phyloP scores from a whole-genome alignment of 2,797 vertebrate genomes.

The Tokudaia muenninki region DNA sequence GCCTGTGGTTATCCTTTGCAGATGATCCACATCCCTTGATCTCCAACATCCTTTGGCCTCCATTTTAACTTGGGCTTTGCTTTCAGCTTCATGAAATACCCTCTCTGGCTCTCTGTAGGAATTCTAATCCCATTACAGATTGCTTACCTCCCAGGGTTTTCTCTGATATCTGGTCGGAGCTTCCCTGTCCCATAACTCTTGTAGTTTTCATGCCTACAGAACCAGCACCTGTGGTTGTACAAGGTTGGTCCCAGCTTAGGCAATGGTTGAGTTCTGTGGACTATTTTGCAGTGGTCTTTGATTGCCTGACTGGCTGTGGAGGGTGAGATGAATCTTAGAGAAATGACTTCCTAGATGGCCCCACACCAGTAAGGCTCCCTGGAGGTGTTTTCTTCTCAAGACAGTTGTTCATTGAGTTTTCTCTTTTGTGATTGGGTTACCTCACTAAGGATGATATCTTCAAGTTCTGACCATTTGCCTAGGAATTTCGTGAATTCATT shows the following conservation, averaged over 20 bases:
- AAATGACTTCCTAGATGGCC: neutral
- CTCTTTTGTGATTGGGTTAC: no score
- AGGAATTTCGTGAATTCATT: no score
- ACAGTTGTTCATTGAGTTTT: neutral
- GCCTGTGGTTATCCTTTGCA: neutral
- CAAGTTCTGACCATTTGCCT: no score
- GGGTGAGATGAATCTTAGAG: neutral
- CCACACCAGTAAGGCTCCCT: no score
- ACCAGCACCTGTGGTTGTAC: no score
- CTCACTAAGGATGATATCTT: no score
- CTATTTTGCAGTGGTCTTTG: neutral
- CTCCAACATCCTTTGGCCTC: neutral
- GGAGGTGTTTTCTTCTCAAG: neutral
- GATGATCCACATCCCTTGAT: neutral
- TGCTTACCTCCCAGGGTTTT: neutral
- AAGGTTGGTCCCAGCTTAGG: neutral
- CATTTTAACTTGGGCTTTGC: neutral
- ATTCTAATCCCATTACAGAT: neutral
- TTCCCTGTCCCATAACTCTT: neutral
- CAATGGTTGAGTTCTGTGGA: neutral
- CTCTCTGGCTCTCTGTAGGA: neutral
- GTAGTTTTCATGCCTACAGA: neutral
- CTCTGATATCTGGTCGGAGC: neutral
- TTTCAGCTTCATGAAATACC: neutral
- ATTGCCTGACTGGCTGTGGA: neutral